These are phyloP conservation scores for Lithobates sylvaticus DNA, from an alignment of 2,797 vertebrate genomes.

Conservation along the genomic window DNA sequence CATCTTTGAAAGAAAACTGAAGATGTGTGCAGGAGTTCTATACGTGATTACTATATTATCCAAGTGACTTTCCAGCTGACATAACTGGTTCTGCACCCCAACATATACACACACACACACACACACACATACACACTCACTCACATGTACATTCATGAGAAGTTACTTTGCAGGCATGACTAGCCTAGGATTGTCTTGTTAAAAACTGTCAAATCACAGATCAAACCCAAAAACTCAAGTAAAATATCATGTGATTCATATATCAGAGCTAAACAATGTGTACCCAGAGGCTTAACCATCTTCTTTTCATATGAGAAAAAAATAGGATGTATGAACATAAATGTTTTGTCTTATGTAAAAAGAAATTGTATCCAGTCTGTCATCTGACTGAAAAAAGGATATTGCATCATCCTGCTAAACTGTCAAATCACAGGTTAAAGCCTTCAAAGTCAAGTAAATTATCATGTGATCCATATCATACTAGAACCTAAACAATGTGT, in stretches of 20 bases:
- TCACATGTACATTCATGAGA: too few relatives aligned
- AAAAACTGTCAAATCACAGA: neutral
- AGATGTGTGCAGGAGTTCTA: too few relatives aligned
- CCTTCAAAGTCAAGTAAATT: neutral
- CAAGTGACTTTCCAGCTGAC: too few relatives aligned
- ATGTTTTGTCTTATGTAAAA: neutral
- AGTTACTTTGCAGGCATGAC: too few relatives aligned
- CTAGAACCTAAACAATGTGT: neutral
- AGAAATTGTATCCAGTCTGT: neutral
- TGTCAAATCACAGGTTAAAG: neutral
- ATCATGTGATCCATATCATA: neutral
- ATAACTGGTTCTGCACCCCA: too few relatives aligned
- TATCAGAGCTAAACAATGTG: neutral
- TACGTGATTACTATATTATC: too few relatives aligned
- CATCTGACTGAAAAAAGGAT: neutral
- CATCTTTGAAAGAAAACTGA: too few relatives aligned
- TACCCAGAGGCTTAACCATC: neutral
- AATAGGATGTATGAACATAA: neutral
- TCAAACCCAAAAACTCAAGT: too few relatives aligned
- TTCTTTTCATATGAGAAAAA: neutral
- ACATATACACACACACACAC: too few relatives aligned
- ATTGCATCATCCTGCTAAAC: neutral
- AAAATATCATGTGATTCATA: neutral
- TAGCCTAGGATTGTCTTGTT: too few relatives aligned
- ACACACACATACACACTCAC: too few relatives aligned